phyloP scores from a whole-genome alignment of 1,140 invertebrate species.

The Drosophila seguyi region DNA sequence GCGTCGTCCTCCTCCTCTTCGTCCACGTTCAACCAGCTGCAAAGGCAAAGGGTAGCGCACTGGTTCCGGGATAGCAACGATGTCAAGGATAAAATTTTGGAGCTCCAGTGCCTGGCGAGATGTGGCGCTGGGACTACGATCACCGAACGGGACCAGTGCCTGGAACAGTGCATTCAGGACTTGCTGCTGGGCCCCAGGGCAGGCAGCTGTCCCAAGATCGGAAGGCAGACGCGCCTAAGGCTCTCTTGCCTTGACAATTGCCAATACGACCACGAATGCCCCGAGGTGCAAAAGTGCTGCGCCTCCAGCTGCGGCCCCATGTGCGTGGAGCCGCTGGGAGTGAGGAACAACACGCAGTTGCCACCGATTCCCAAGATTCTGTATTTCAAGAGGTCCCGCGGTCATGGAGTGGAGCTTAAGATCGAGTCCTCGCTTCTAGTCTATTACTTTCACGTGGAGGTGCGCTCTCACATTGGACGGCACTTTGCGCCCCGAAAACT shows the following conservation, averaged over 20 bases:
- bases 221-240: slow-evolving; percentile 53
- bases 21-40: slow-evolving; percentile 35
- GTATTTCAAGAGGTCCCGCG: slow-evolving; percentile 62
- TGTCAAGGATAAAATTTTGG: slow-evolving; percentile 78
- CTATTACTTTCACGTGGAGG: slow-evolving; percentile 85
- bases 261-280: slow-evolving; percentile 88
- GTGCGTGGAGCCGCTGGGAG: slow-evolving; percentile 87
- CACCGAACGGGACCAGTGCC: slow-evolving; percentile 43
- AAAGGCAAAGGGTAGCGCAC: slow-evolving; percentile 57
- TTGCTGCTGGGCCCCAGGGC: slow-evolving; percentile 59
- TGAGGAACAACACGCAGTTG: slow-evolving; percentile 84
- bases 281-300: slow-evolving; percentile 88
- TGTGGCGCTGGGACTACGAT: slow-evolving; percentile 40
- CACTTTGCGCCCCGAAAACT: slow-evolving; percentile 86
- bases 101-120: slow-evolving; percentile 74
- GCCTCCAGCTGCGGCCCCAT: slow-evolving; percentile 88
- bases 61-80: slow-evolving; percentile 68
- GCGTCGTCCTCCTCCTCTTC: slow-evolving; percentile 1
- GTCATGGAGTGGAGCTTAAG: slow-evolving; percentile 77
- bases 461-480: slow-evolving; percentile 87
- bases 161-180: slow-evolving; percentile 63
- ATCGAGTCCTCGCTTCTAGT: slow-evolving; percentile 73
- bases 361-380: slow-evolving; percentile 78
- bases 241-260: slow-evolving; percentile 87
- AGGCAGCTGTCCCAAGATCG: slow-evolving; percentile 64